Evolutionary conservation across 1,140 invertebrate genomes (phyloP).

Genomic region (Bemisia tabaci): DNA sequence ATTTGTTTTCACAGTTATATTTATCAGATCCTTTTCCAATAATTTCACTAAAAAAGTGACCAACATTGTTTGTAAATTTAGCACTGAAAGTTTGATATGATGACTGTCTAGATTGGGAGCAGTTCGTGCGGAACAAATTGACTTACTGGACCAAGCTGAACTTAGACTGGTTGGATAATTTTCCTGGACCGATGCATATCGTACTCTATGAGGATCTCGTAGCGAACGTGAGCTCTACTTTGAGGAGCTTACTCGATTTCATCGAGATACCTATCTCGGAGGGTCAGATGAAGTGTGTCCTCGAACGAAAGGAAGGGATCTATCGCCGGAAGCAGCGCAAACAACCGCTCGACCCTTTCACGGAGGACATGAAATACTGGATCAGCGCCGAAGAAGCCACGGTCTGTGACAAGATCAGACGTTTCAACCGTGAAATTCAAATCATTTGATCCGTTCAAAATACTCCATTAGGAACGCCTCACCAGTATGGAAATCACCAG

Average conservation of each 20-base stretch:
- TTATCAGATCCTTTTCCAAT: too few relatives aligned
- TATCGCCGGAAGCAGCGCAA: constrained; percentile 48
- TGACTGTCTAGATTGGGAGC: constrained; percentile 63
- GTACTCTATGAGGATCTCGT: constrained; percentile 57
- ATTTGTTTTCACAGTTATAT: too few relatives aligned
- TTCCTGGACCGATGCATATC: constrained; percentile 49
- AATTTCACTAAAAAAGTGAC: too few relatives aligned
- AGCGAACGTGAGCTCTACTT: constrained; percentile 39
- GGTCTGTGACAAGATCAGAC: not conserved
- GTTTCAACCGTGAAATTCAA: not conserved
- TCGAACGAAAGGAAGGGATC: constrained; percentile 50
- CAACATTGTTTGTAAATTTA: too few relatives aligned
- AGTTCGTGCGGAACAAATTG: constrained; percentile 52
- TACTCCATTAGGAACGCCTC: too few relatives aligned
- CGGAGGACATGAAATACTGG: constrained; percentile 38
- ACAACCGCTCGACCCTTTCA: constrained; percentile 52
- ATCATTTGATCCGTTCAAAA: too few relatives aligned
- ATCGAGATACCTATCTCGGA: constrained; percentile 37
- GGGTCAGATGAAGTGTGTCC: constrained; percentile 40
- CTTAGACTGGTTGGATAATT: constrained; percentile 50
- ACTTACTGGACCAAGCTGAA: constrained; percentile 49
- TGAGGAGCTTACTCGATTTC: constrained; percentile 44
- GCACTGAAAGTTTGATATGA: too few relatives aligned
- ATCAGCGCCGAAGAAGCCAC: not conserved
- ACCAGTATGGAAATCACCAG: too few relatives aligned